Base-by-base conservation (phyloP, 2,113 vertebrate species). In the Macheiramphus alcinus region DNA sequence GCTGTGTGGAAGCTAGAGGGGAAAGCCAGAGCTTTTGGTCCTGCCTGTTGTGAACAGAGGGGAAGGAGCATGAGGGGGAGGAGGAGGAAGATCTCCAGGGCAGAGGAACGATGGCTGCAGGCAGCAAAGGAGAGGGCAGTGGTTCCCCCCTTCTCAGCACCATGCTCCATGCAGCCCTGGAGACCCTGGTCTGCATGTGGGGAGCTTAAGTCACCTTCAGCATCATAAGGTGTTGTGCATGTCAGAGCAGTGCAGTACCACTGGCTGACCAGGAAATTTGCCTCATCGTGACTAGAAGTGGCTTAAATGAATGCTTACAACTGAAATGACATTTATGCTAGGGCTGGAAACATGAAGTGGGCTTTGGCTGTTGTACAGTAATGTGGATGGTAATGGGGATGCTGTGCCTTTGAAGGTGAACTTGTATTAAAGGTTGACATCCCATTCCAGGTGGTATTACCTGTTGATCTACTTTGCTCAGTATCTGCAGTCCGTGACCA, bases 131-230 rank as follows among this genome's bases (percentile, higher is more conserved):
- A 50, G 40, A 80, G 29, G 20, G 13, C 27, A 74, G 32, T 0
- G 3, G 8, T 79, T 58, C 11, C 4, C 16, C 9, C 9, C 8
- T 76, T 86, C 31, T 65, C 66, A 45, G 19, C 48, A 36, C 6
- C 0, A 0, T 67, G 38, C 6, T 15, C 18, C 29, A 10, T 8
- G 29, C 4, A 58, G 13, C 13, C 36, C 22, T 52, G 22, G 27
- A 47, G 36, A 70, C 3, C 66, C 72, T 2, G 2, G 29, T 43
- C 43, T 40, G 11, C 8, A 3, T 12, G 10, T 31, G 9, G 9
- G 50, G 13, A 73, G 4, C 17, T 38, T 26, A 88, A 86, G 43
- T 47, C 47, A 79, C 31, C n/a, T 40, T 59, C 76, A 68, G 23
- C 23, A 48, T n/a, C 13, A 11, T 38, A 53, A 65, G 20, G 20